Evolutionary conservation across 2,113 vertebrate species (phyloP).

Genomic region (Lophochroa leadbeateri): DNA sequence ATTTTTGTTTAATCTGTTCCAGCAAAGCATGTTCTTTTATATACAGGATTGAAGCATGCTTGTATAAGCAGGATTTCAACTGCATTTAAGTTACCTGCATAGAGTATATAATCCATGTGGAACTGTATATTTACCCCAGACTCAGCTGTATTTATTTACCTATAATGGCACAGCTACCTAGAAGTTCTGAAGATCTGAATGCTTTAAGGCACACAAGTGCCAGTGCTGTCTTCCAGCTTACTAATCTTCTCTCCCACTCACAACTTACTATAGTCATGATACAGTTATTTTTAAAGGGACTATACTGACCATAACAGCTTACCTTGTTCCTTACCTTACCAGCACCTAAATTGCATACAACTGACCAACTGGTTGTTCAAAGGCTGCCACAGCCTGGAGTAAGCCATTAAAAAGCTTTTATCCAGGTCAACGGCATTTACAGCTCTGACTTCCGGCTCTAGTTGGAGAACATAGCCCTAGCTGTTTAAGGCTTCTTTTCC

Average conservation of each 20-base stretch:
- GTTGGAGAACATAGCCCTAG: not conserved
- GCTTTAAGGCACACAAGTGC: not conserved
- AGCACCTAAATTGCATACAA: not conserved
- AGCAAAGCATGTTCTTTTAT: not conserved
- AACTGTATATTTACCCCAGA: not conserved
- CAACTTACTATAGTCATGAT: not conserved
- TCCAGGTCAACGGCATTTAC: not conserved
- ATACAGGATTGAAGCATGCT: not conserved
- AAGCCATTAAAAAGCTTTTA: not conserved
- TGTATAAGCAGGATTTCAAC: not conserved
- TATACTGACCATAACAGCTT: not conserved
- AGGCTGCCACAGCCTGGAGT: not conserved
- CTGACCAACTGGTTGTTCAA: not conserved
- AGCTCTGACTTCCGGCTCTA: not conserved
- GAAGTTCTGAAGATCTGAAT: not conserved
- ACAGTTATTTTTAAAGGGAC: not conserved
- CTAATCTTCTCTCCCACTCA: not conserved
- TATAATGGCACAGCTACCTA: not conserved
- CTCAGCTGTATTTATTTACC: not conserved
- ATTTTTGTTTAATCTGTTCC: not conserved
- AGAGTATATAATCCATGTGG: not conserved
- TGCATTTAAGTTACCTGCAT: not conserved
- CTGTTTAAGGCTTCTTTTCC: not conserved
- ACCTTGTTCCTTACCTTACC: not conserved
- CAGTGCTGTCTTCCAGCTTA: not conserved